Conservation (phyloP, 2,888 invertebrate species). For the Eumacrocentrus americanus region DNA sequence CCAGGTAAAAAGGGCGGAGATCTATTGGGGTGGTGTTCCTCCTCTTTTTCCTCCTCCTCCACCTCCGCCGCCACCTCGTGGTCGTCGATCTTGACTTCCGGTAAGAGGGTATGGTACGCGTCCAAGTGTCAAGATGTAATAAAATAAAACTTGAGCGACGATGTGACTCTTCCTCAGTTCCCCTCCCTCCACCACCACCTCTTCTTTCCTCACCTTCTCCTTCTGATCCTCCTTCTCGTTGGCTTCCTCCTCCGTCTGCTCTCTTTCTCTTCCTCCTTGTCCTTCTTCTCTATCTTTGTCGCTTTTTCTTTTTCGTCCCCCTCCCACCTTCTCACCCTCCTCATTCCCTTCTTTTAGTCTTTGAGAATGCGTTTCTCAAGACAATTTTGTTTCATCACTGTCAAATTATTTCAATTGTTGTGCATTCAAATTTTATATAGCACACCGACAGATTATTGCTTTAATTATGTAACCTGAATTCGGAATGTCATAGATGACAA, state of each 20-base stretch:
- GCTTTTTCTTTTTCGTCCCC: conserved; percentile 26
- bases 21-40: not conserved
- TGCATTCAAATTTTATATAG: too few relatives aligned
- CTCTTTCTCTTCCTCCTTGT: conserved; percentile 3
- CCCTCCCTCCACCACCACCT: conserved; percentile 7
- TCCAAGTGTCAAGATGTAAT: conserved; percentile 14
- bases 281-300: conserved; percentile 30
- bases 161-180: not conserved
- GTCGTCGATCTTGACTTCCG: conserved; percentile 31
- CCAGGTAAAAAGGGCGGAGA: not conserved
- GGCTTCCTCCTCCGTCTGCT: conserved; percentile 16
- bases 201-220: conserved; percentile 5
- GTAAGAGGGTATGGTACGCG: conserved; percentile 12
- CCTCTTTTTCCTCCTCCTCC: not conserved
- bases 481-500: too few relatives aligned
- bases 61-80: too few relatives aligned
- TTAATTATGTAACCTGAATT: too few relatives aligned
- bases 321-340: conserved; percentile 35
- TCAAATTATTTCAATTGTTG: too few relatives aligned
- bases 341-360: conserved; percentile 11
- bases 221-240: conserved; percentile 10
- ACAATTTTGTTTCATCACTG: too few relatives aligned
- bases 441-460: too few relatives aligned
- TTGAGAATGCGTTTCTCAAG: too few relatives aligned
- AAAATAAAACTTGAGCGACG: conserved; percentile 16